phyloP scores from a whole-genome alignment of 64 coral and sea anemone genomes.

The Montipora foliosa region DNA sequence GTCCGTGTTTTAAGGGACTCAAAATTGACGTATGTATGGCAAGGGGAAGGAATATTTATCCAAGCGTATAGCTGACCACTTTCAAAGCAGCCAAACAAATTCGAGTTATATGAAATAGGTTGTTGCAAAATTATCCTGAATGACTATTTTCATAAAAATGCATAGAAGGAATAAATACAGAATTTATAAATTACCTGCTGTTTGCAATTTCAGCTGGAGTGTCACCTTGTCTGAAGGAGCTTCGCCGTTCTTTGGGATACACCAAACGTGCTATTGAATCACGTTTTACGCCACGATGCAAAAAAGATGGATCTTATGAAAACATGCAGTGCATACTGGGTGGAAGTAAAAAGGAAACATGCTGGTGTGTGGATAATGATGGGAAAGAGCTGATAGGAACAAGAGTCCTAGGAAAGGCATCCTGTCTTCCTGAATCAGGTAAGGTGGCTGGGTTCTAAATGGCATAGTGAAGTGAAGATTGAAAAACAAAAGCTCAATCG shows the following conservation, averaged over 20 bases:
- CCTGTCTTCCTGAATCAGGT: slow-evolving; percentile 65
- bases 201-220: slow-evolving; percentile 60
- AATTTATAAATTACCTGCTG: too few species aligned
- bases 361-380: slow-evolving; percentile 89
- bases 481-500: too few species aligned
- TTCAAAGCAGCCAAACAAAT: too few species aligned
- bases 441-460: background rate
- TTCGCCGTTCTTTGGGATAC: slow-evolving; percentile 69
- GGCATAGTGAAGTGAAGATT: too few species aligned
- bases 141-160: too few species aligned
- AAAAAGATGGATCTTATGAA: slow-evolving; percentile 79
- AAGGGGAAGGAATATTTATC: too few species aligned
- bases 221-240: slow-evolving; percentile 80
- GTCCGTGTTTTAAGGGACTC: too few species aligned
- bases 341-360: slow-evolving; percentile 11
- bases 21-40: too few species aligned
- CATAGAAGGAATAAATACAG: background rate
- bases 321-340: slow-evolving; percentile 65
- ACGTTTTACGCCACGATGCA: slow-evolving; percentile 79
- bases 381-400: slow-evolving; percentile 81
- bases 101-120: too few species aligned
- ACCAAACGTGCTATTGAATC: slow-evolving; percentile 6
- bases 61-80: too few species aligned
- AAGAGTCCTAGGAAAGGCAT: slow-evolving; percentile 54
- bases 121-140: too few species aligned